Percentiles rank a stretch among this genome's conserved stretches.
These are phyloP conservation scores for Macrophya annulata DNA, from an alignment of 2,888 invertebrate genomes.

Conservation along the genomic window DNA sequence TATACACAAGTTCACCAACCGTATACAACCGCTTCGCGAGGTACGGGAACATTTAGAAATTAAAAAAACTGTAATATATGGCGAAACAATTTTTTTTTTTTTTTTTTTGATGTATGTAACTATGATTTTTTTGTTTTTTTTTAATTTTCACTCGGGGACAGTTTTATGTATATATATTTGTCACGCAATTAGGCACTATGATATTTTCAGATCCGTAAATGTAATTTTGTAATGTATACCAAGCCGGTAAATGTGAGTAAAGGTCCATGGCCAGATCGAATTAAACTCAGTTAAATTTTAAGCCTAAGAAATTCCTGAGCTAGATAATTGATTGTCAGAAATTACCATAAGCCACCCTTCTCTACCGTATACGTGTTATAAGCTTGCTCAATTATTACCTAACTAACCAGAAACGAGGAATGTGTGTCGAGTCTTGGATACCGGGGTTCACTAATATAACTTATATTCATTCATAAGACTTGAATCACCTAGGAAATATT, in stretches of 20 bases:
- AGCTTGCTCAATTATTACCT: constrained; percentile 32
- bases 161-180: neutral
- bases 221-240: neutral
- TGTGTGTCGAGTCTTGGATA: neutral
- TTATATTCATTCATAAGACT: neutral
- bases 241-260: neutral
- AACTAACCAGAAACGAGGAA: constrained; percentile 38
- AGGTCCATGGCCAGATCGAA: neutral
- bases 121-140: neutral
- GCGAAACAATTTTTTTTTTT: no score
- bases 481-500: neutral
- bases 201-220: neutral
- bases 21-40: no score
- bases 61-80: no score
- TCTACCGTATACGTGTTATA: neutral
- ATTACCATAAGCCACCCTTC: constrained; percentile 38
- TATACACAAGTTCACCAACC: neutral
- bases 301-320: neutral
- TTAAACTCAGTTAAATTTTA: neutral
- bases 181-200: neutral
- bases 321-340: constrained; percentile 19
- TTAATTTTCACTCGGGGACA: neutral
- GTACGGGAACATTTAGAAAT: no score
- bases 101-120: neutral
- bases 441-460: neutral